A percentile compares a stretch with the other conserved stretches of the same genome.
These are phyloP conservation scores for Pycnomerus fuliginosus DNA, from an alignment of 2,888 invertebrate genomes.

Conservation along the genomic window DNA sequence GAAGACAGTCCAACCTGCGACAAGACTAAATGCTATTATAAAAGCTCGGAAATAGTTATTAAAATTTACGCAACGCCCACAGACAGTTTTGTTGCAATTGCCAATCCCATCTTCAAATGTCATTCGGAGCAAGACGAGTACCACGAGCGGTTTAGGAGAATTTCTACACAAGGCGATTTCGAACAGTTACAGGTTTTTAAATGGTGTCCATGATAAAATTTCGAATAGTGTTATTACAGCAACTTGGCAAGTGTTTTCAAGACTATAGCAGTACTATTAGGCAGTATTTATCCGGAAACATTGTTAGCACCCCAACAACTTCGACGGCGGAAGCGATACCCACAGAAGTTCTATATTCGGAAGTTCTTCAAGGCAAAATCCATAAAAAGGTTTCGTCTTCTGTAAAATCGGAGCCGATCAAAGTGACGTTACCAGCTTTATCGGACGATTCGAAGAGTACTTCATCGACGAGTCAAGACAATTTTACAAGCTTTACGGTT, in stretches of 20 bases:
- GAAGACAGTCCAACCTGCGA: background rate
- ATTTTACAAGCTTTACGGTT: conserved; percentile 8
- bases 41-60: conserved; percentile 27
- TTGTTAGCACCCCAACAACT: conserved; percentile 11
- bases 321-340: conserved; percentile 12
- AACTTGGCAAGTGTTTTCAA: conserved; percentile 28
- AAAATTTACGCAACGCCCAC: conserved; percentile 41
- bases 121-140: too few species aligned
- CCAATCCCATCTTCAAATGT: too few species aligned
- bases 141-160: conserved; percentile 22
- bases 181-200: conserved; percentile 32
- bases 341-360: conserved; percentile 41
- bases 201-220: background rate
- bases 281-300: conserved; percentile 3
- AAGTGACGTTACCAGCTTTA: too few species aligned
- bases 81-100: conserved; percentile 39
- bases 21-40: background rate
- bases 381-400: conserved; percentile 10
- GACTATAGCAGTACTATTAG: conserved; percentile 31
- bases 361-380: conserved; percentile 51
- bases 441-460: conserved; percentile 6
- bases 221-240: background rate
- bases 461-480: conserved; percentile 5
- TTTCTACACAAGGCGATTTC: conserved; percentile 28
- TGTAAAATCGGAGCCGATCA: conserved; percentile 12